Conservation (phyloP, 2,797 vertebrate species). For the Okamejei kenojei region DNA sequence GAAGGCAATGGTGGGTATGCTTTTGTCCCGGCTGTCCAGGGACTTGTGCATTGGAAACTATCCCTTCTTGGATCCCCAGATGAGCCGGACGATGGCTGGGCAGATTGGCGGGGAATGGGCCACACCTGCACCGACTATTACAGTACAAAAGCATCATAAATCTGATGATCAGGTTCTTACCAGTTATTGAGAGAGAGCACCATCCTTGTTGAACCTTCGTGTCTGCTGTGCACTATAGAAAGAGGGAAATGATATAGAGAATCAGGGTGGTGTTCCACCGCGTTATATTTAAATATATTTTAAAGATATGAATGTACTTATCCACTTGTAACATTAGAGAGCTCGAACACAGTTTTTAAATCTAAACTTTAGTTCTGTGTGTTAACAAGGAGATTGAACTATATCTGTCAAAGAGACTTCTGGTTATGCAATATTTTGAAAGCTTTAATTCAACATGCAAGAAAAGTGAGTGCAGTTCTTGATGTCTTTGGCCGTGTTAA, state of each 20-base stretch:
- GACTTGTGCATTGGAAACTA: too few relatives aligned
- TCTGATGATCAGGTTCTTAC: too few relatives aligned
- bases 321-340: background rate
- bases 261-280: background rate
- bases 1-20: too few relatives aligned
- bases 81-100: too few relatives aligned
- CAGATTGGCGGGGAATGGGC: too few relatives aligned
- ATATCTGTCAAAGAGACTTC: background rate
- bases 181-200: too few relatives aligned
- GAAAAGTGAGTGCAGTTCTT: background rate
- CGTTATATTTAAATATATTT: background rate
- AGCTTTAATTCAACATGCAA: background rate
- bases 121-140: too few relatives aligned
- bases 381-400: constrained; percentile 18
- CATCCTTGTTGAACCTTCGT: background rate
- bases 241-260: background rate
- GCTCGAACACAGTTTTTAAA: background rate
- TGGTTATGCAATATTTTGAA: background rate
- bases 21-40: too few relatives aligned
- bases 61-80: too few relatives aligned
- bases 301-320: background rate
- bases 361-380: background rate
- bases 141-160: too few relatives aligned
- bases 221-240: too few relatives aligned
- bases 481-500: background rate